These are phyloP conservation scores for Ischnura elegans DNA, from an alignment of 2,888 invertebrate species.

Conservation along the genomic window DNA sequence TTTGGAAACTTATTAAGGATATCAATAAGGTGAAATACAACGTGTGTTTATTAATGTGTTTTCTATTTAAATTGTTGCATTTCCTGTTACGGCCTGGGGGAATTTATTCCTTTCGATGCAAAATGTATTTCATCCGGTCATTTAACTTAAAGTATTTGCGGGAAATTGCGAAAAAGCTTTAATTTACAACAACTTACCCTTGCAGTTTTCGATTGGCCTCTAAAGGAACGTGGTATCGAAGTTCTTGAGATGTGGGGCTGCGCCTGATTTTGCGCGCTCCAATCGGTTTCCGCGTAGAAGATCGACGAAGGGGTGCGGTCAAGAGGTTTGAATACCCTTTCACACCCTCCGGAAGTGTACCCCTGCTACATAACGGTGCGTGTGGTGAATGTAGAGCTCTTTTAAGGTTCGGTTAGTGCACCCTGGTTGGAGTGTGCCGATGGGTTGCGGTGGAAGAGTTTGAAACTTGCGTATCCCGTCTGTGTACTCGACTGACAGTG, in stretches of 20 bases:
- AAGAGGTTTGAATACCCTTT: conserved; percentile 10
- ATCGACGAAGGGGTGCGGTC: conserved; percentile 31
- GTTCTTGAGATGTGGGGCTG: background rate
- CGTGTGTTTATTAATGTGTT: no score
- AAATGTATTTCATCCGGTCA: no score
- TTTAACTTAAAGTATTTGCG: no score
- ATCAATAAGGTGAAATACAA: no score
- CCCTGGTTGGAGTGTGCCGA: background rate
- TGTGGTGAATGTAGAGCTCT: background rate
- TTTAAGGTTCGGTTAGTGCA: background rate
- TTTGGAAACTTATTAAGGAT: no score
- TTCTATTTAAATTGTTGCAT: no score
- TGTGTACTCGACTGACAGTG: conserved; percentile 10
- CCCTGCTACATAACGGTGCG: background rate
- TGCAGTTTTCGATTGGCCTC: no score
- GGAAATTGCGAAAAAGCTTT: no score
- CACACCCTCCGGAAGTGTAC: background rate
- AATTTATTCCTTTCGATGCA: no score
- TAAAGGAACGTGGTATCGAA: background rate
- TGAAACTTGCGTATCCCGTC: background rate
- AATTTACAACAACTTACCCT: no score
- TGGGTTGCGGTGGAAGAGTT: background rate
- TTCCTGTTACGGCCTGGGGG: no score
- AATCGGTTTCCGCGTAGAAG: background rate
- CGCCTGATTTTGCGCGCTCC: background rate